phyloP scores from a whole-genome alignment of 2,113 vertebrate species.

The Odontesthes bonariensis region DNA sequence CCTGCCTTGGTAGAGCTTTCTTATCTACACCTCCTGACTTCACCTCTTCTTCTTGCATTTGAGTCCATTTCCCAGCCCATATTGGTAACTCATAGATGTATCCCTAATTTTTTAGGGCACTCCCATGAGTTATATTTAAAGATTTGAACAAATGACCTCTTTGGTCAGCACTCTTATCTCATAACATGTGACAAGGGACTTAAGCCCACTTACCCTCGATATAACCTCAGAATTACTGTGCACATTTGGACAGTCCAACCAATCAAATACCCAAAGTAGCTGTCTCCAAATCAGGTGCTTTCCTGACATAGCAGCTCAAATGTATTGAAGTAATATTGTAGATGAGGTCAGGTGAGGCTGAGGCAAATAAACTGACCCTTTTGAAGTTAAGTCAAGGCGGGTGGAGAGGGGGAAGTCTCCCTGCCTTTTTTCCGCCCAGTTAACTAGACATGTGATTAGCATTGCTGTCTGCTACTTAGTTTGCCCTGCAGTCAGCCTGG shows the following conservation, averaged over 20 bases:
- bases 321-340: neutral
- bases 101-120: too few species aligned
- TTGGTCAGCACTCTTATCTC: too few species aligned
- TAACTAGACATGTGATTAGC: slow-evolving; percentile 76
- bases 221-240: too few species aligned
- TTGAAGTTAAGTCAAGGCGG: slow-evolving; percentile 28
- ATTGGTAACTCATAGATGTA: too few species aligned
- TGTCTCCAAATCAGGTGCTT: neutral
- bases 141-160: too few species aligned
- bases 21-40: too few species aligned
- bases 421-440: slow-evolving; percentile 46
- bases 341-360: neutral
- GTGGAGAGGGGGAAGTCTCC: slow-evolving; percentile 44
- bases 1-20: too few species aligned
- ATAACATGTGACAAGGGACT: neutral
- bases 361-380: slow-evolving; percentile 20
- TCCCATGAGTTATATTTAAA: too few species aligned
- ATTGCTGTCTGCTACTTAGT: slow-evolving; percentile 57
- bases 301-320: neutral
- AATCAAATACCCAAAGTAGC: neutral
- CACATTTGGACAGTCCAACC: neutral
- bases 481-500: slow-evolving; percentile 54
- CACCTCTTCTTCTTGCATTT: too few species aligned
- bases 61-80: too few species aligned
- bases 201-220: neutral